Evolutionary conservation across 2,113 vertebrate genomes (phyloP).

Genomic region (Rhodinocichla rosea): DNA sequence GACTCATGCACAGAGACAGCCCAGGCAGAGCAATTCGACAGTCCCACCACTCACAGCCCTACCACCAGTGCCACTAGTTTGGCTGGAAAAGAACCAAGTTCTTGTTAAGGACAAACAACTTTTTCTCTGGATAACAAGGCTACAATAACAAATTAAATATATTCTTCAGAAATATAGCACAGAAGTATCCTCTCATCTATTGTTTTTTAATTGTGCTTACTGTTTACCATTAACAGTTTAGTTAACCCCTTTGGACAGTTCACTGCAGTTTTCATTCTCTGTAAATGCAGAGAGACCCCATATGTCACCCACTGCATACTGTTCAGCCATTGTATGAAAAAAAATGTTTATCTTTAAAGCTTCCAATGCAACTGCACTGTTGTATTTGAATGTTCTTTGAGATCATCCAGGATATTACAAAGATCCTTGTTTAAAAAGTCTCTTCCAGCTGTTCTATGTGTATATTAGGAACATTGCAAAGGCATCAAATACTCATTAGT

Average conservation of each 20-base stretch:
- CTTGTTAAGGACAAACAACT: not conserved
- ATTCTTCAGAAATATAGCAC: not conserved
- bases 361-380: not conserved
- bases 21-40: not conserved
- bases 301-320: not conserved
- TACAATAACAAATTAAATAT: not conserved
- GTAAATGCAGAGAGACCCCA: not conserved
- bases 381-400: conserved; percentile 11
- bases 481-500: not conserved
- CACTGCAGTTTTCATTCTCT: not conserved
- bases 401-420: conserved; percentile 18
- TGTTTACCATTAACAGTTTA: not conserved
- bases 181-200: not conserved
- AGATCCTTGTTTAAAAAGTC: not conserved
- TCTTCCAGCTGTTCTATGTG: not conserved
- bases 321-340: not conserved
- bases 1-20: not conserved
- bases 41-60: not conserved
- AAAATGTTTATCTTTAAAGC: not conserved
- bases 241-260: not conserved
- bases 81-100: not conserved
- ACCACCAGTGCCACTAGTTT: not conserved
- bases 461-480: conserved; percentile 9
- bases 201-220: not conserved
- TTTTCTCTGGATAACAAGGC: not conserved